Base-by-base conservation (phyloP, 2,113 vertebrate species). In the Oreotrochilus melanogaster region DNA sequence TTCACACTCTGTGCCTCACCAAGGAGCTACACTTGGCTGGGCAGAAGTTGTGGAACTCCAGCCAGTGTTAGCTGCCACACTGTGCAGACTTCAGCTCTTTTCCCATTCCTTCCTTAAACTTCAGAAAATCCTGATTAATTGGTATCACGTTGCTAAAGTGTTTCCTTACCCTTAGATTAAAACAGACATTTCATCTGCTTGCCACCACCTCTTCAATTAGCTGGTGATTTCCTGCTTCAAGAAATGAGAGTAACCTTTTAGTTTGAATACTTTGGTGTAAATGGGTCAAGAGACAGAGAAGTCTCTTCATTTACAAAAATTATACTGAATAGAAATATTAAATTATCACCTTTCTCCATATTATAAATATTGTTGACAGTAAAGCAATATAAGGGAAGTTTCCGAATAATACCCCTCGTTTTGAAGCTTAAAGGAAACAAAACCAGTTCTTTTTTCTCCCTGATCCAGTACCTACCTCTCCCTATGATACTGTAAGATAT, bases 21-120 rank as follows among this genome's bases (percentile, higher is more conserved):
- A 9, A 9, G 35, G 35, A 37, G 25, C 1, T 4, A n/a, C 2
- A 5, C 18, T 60, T 25, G 2, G 9, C 39, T 43, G 17, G 0
- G 4, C 0, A 19, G 6, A 56, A 66, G 17, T 10, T 53, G 6
- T 17, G 17, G 7, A 48, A 25, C 56, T 62, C 45, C 56, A 70
- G 39, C 16, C 47, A 66, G 15, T 4, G 43, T 10, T 6, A 48
- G 31, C 30, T 30, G 27, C 30, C 37, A 37, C 33, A 42, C 0
- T 0, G 18, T 2, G 8, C 33, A 66, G 25, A 11, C 14, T 51
- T 45, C 37, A 54, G 28, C 28, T 51, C 17, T 37, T 62, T 30
- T 28, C 50, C 25, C 4, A 43, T 21, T 81, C 56, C 58, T 61
- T 76, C 39, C 33, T 76, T 37, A 7, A 18, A 19, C 14, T 17